A percentile compares a stretch with the other conserved stretches of the same genome.
Conservation (phyloP, 2,888 invertebrate species). For the Operophtera brumata region DNA sequence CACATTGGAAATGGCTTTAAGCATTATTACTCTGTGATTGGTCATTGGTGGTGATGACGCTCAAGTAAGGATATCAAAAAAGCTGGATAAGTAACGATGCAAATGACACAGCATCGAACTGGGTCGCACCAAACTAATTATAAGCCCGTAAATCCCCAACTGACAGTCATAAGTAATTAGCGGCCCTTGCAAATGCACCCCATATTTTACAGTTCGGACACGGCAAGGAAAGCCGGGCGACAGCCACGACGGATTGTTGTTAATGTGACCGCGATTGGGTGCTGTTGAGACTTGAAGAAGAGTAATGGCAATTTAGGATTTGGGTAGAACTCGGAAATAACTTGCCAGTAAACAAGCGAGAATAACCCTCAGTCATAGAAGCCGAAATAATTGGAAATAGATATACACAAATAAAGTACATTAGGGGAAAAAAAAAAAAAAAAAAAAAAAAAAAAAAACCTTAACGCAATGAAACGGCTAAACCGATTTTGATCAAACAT, state of each 20-base stretch:
- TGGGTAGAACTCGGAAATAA: background rate
- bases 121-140: slow-evolving; percentile 66
- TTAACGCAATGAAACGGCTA: no score
- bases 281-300: slow-evolving; percentile 29
- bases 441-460: no score
- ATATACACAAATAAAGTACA: no score
- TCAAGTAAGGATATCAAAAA: background rate
- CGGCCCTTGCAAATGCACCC: slow-evolving; percentile 39
- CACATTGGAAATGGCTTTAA: background rate
- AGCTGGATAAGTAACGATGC: slow-evolving; percentile 8
- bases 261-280: slow-evolving; percentile 25
- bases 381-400: no score
- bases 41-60: no score
- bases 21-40: background rate
- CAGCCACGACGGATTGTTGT: slow-evolving; percentile 36
- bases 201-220: slow-evolving; percentile 46
- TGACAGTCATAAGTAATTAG: slow-evolving; percentile 41
- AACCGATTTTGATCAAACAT: no score
- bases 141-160: slow-evolving; percentile 54
- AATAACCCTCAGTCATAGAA: background rate
- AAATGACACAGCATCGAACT: slow-evolving; percentile 39
- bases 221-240: slow-evolving; percentile 43
- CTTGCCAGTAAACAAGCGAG: background rate
- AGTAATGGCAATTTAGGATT: slow-evolving; percentile 7
- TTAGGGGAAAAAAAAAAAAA: no score